Evolutionary conservation across 2,888 invertebrate species (phyloP).

Genomic region (Petrophora chlorosata): DNA sequence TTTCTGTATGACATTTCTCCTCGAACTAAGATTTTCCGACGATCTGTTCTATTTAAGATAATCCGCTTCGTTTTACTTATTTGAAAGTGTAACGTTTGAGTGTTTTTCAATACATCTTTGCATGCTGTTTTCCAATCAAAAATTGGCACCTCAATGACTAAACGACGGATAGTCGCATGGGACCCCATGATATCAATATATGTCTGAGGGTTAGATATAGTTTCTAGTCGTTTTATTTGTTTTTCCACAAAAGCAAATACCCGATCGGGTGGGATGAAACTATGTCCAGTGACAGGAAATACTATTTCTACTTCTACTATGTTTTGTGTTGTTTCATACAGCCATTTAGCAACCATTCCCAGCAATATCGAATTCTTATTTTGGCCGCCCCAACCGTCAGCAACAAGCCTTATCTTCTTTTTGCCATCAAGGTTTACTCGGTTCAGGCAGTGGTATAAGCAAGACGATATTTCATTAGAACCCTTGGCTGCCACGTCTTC

Average conservation of each 20-base stretch:
- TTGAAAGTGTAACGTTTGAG: conserved; percentile 33
- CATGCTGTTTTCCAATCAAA: conserved; percentile 31
- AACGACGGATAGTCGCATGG: conserved; percentile 26
- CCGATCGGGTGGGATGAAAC: conserved; percentile 34
- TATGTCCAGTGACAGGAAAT: too few species aligned
- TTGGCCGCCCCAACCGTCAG: conserved; percentile 41
- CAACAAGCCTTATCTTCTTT: conserved; percentile 16
- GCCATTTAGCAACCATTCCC: conserved; percentile 38
- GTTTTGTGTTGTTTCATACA: conserved; percentile 23
- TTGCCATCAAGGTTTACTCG: too few species aligned
- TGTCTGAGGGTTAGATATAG: conserved; percentile 6
- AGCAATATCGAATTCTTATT: conserved; percentile 39
- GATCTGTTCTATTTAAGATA: too few species aligned
- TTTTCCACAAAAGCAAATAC: conserved; percentile 13
- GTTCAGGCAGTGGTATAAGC: too few species aligned
- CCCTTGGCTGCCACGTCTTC: conserved; percentile 29
- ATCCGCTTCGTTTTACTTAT: conserved; percentile 33
- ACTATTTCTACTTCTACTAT: too few species aligned
- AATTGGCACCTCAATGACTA: conserved; percentile 29
- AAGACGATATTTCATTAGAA: conserved; percentile 14
- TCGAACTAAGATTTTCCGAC: conserved; percentile 26
- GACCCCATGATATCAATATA: conserved; percentile 32
- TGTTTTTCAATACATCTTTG: conserved; percentile 30
- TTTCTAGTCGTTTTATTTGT: too few species aligned
- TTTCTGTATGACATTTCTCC: conserved; percentile 34